Conservation (phyloP, 2,797 vertebrate species). For the Pteropus rufus region DNA sequence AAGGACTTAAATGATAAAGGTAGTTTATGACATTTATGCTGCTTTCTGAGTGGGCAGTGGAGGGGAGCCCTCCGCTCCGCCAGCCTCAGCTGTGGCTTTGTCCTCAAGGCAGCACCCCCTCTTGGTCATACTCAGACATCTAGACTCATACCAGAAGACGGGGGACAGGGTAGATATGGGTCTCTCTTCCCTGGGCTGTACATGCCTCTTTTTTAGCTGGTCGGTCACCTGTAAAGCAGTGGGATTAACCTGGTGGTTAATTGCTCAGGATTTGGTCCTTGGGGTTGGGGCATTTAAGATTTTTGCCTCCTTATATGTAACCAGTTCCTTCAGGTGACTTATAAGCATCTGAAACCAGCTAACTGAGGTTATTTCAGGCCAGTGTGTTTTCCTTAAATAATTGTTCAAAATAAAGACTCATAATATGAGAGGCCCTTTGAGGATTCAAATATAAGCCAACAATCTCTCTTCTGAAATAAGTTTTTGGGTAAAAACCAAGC, state of each 20-base stretch:
- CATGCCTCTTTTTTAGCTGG: neutral
- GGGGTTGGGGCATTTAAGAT: neutral
- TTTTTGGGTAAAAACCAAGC: neutral
- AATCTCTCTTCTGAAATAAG: neutral
- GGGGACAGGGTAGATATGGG: accelerated
- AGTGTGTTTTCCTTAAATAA: neutral
- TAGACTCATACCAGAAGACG: neutral
- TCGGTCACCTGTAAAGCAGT: neutral
- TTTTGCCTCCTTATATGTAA: neutral
- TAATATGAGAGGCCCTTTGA: neutral
- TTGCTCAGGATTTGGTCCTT: neutral
- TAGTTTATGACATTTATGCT: accelerated
- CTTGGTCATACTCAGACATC: neutral
- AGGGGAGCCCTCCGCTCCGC: neutral
- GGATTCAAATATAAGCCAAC: neutral
- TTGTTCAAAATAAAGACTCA: constrained; percentile 13
- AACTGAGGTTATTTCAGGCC: neutral
- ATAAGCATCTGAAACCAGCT: neutral
- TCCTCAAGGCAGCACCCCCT: neutral
- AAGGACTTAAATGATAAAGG: neutral
- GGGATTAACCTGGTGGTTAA: neutral
- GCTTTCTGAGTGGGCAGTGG: neutral
- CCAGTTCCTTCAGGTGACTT: neutral
- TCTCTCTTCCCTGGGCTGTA: neutral
- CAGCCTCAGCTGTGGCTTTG: neutral